phyloP scores from a whole-genome alignment of 2,113 vertebrate genomes.

The Phyllopteryx taeniolatus region DNA sequence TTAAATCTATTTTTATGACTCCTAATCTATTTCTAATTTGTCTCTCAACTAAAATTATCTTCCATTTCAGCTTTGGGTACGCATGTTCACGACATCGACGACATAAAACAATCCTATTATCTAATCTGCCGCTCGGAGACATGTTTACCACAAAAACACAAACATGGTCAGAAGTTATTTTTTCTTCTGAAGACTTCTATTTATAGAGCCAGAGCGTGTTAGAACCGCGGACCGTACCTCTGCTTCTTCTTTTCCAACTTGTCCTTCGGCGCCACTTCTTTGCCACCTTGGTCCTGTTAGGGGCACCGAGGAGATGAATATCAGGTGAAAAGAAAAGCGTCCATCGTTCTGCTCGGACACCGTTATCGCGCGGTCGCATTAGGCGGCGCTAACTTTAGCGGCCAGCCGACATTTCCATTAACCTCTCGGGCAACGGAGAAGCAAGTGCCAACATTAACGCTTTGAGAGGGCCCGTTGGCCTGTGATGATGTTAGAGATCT shows the following conservation, averaged over 20 bases:
- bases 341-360: conserved; percentile 40
- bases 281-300: conserved; percentile 44
- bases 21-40: background rate
- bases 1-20: too few relatives aligned
- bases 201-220: background rate
- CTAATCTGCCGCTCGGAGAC: background rate
- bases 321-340: conserved; percentile 34
- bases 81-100: background rate
- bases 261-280: conserved; percentile 50
- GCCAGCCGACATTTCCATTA: conserved; percentile 64
- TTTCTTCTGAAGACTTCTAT: background rate
- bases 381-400: conserved; percentile 47
- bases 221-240: conserved; percentile 47
- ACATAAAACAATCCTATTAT: too few relatives aligned
- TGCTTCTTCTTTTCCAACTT: conserved; percentile 50
- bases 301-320: conserved; percentile 36
- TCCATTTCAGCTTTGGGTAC: background rate
- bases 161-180: background rate
- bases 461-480: conserved; percentile 18
- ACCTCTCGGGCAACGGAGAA: conserved; percentile 51
- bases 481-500: conserved; percentile 32
- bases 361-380: conserved; percentile 31
- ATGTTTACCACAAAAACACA: background rate
- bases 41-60: background rate
- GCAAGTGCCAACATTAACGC: conserved; percentile 32